Base-by-base conservation (phyloP, 1,140 invertebrate genomes). In the Venustaconcha ellipsiformis region DNA sequence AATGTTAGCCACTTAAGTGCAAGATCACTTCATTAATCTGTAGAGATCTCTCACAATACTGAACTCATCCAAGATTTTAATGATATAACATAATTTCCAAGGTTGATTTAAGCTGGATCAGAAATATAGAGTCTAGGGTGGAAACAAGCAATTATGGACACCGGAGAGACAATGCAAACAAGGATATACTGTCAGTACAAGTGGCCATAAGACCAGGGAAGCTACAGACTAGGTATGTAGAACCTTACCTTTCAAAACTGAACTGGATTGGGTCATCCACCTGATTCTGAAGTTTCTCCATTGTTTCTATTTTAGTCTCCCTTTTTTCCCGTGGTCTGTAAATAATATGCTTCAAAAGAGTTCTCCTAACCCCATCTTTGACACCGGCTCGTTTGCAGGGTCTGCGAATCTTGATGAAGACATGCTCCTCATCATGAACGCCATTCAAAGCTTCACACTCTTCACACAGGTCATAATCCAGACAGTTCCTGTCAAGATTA, bases 381-480 rank as follows among this genome's bases (percentile, higher is more conserved):
- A 69, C 58, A 4, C 78, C 79, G 55, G 72, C 81, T 11, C 70
- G 66, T 12, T 30, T 26, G n/a, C 79, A 79, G 23, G 86, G 86
- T 58, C 82, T 67, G 14, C 84, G 78, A n/a, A 90, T 82, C 80
- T 89, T 89, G 20, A 89, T 59, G 66, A 90, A 89, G 5, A 87
- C 83, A 70, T 90, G 89, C 56, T 81, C 76, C 20, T 78, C 65
- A 59, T 87, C 76, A 67, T 89, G 88, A n/a, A 86, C 68, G 18
- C 82, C 81, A 13, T 82, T 72, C 13, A 84, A 76, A 26, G 68
- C 77, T 74, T 89, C 87, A 81, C 89, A 90, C 13, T 83, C 68
- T 72, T 87, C 84, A 80, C 89, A 90, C n/a, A 90, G 81, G 78
- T 90, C 88, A 78, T 86, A 90, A 70, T 90, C 85, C 2, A 76